Percentiles rank a stretch among this genome's conserved stretches.
Evolutionary conservation across 2,888 invertebrate species (phyloP).

Genomic region (Rhabditoides inermis): DNA sequence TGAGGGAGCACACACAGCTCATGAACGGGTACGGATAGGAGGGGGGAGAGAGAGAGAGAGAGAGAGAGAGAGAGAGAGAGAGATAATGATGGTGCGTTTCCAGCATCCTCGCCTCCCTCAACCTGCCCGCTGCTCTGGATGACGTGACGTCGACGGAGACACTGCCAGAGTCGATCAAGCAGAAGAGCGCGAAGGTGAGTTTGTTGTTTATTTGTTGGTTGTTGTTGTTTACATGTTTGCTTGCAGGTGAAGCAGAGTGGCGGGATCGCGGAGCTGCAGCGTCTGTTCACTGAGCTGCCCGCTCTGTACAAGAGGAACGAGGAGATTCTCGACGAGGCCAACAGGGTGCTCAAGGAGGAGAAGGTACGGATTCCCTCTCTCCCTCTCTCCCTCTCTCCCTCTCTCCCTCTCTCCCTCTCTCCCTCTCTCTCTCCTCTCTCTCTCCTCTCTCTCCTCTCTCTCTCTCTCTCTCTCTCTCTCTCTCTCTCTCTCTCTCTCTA

Average conservation of each 20-base stretch:
- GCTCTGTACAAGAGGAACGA: slow-evolving; percentile 80
- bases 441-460: no score
- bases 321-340: slow-evolving; percentile 82
- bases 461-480: no score
- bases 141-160: slow-evolving; percentile 64
- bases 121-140: slow-evolving; percentile 93
- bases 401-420: no score
- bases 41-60: neutral
- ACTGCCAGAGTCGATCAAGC: slow-evolving; percentile 78
- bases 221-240: neutral
- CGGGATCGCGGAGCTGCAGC: slow-evolving; percentile 54
- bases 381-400: no score
- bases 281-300: slow-evolving; percentile 76
- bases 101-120: slow-evolving; percentile 78
- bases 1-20: slow-evolving; percentile 81
- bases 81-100: neutral
- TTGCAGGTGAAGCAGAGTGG: slow-evolving; percentile 32
- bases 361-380: no score
- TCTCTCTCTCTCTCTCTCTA: no score
- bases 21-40: slow-evolving; percentile 67
- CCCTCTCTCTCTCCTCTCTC: no score
- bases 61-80: no score
- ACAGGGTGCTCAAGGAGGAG: slow-evolving; percentile 74
- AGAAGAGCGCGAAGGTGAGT: slow-evolving; percentile 72
- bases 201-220: slow-evolving; percentile 59